A percentile compares a stretch with the other conserved stretches of the same genome.
These are phyloP conservation scores for Ambastaia sidthimunki DNA, from an alignment of 2,797 vertebrate species.

Conservation along the genomic window DNA sequence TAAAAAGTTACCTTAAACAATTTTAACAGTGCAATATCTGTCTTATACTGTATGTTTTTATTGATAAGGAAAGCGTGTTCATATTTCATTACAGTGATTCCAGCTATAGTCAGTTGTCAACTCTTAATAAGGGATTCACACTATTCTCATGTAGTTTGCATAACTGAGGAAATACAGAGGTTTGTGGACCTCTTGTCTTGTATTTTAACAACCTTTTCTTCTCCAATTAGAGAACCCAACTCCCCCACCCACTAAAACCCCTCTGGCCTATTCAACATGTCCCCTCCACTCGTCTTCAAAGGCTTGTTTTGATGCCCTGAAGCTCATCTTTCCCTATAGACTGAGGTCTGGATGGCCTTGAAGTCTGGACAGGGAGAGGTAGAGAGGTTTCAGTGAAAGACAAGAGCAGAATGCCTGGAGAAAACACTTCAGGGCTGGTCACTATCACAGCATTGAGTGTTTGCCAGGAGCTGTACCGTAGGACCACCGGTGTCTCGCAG, in stretches of 20 bases:
- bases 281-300: conserved; percentile 74
- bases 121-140: conserved; percentile 42
- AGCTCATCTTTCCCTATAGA: conserved; percentile 62
- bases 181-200: conserved; percentile 65
- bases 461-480: conserved; percentile 22
- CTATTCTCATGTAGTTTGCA: conserved; percentile 69
- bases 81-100: neutral
- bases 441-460: conserved; percentile 31
- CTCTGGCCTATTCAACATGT: conserved; percentile 72
- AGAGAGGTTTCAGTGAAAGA: conserved; percentile 22
- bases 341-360: conserved; percentile 52
- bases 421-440: conserved; percentile 15
- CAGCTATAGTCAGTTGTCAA: neutral
- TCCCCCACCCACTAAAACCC: conserved; percentile 53
- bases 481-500: conserved; percentile 19
- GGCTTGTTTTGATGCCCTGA: conserved; percentile 64
- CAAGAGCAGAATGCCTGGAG: conserved; percentile 52
- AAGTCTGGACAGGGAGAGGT: conserved; percentile 61
- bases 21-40: too few species aligned
- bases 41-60: too few species aligned
- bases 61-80: neutral
- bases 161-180: conserved; percentile 71
- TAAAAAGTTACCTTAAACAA: too few species aligned
- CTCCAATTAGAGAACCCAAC: conserved; percentile 62
- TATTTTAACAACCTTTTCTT: conserved; percentile 67